A percentile compares a stretch with the other conserved stretches of the same genome.
These are phyloP conservation scores for Glareola pratincola DNA, from an alignment of 2,113 vertebrate genomes.

Conservation along the genomic window DNA sequence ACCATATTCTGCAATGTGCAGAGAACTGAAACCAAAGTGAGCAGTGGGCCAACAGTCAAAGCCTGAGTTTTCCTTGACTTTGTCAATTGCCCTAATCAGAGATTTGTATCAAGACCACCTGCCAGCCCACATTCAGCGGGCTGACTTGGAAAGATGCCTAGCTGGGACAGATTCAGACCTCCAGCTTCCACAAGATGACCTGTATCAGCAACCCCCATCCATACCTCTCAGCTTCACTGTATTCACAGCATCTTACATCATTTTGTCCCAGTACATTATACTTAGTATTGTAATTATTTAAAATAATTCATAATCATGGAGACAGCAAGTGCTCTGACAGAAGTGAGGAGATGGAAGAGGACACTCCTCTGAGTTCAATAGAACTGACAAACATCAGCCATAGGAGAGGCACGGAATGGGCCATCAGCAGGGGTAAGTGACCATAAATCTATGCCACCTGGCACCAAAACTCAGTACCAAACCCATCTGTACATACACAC, in stretches of 20 bases:
- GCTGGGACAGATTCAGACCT: not conserved
- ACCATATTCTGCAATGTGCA: not conserved
- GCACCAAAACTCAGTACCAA: not conserved
- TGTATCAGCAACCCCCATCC: not conserved
- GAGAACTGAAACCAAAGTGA: not conserved
- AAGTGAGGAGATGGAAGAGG: not conserved
- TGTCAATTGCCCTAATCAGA: not conserved
- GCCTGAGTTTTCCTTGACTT: not conserved
- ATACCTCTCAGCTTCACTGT: not conserved
- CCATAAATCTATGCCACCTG: not conserved
- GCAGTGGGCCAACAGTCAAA: not conserved
- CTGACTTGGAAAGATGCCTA: not conserved
- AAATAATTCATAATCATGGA: not conserved
- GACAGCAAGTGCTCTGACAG: not conserved
- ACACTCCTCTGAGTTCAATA: not conserved
- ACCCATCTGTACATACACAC: not conserved
- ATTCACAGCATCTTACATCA: no score
- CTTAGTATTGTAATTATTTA: not conserved
- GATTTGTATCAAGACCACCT: not conserved
- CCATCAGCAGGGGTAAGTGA: not conserved
- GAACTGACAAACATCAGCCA: not conserved
- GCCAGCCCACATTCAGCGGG: not conserved
- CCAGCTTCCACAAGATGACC: not conserved
- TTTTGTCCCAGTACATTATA: not conserved
- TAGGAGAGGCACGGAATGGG: accelerated